Conservation (phyloP, 92 coral and sea anemone species). For the Zoanthus gigantus region DNA sequence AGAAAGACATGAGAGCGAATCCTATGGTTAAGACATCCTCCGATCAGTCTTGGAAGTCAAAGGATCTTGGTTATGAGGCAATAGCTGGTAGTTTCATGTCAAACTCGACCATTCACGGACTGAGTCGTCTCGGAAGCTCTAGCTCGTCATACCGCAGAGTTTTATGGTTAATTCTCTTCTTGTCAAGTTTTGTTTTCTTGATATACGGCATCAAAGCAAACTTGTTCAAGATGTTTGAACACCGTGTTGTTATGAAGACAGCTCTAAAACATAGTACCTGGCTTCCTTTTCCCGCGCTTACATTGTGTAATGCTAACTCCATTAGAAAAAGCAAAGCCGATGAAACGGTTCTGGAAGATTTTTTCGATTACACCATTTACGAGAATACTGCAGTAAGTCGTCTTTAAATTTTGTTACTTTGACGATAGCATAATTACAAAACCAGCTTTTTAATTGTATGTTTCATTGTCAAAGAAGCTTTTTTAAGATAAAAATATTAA, state of each 20-base stretch:
- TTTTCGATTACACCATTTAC: not conserved
- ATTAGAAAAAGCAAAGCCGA: constrained; percentile 18
- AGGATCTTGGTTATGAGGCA: not conserved
- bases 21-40: not conserved
- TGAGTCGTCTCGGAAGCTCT: constrained; percentile 10
- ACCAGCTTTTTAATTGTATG: not conserved
- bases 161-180: constrained; percentile 8
- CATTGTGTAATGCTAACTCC: constrained; percentile 21
- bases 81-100: constrained; percentile 20
- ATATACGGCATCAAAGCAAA: constrained; percentile 11
- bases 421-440: not conserved
- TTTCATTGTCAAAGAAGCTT: not conserved
- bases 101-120: constrained; percentile 23
- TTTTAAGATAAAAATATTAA: too few relatives aligned
- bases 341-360: constrained; percentile 1
- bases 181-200: constrained; percentile 19
- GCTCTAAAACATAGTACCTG: not conserved
- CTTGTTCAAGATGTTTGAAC: constrained; percentile 10
- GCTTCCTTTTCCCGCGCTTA: constrained; percentile 17
- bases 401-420: not conserved
- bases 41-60: not conserved
- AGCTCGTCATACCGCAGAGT: not conserved
- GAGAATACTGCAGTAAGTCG: constrained; percentile 13
- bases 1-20: not conserved
- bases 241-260: constrained; percentile 13